phyloP scores from a whole-genome alignment of 2,797 vertebrate species.

The Margarornis squamiger region DNA sequence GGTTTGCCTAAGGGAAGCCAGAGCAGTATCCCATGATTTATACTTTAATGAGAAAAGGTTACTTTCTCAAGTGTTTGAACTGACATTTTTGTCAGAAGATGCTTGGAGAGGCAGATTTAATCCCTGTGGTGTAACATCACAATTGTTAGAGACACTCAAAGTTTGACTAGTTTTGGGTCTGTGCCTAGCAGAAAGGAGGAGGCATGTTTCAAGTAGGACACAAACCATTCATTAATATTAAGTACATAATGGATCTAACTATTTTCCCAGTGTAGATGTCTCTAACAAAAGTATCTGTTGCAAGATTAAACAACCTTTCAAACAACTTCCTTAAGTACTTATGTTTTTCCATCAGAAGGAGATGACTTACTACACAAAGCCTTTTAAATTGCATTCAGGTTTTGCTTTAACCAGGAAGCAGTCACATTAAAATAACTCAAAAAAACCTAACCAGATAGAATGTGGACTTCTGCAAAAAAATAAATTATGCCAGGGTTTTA shows the following conservation, averaged over 20 bases:
- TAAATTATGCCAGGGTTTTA: background rate
- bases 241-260: background rate
- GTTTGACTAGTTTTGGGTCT: background rate
- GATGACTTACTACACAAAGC: background rate
- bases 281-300: background rate
- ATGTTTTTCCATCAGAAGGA: background rate
- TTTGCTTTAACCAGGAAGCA: background rate
- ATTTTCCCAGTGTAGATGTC: background rate
- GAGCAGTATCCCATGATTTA: background rate
- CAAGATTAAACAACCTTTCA: slow-evolving; percentile 5
- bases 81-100: background rate
- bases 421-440: background rate
- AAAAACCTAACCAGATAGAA: background rate
- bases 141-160: background rate
- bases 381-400: background rate
- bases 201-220: background rate
- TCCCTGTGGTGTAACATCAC: background rate
- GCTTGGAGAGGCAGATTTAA: background rate
- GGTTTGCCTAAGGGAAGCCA: background rate
- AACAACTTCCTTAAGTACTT: background rate
- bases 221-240: background rate
- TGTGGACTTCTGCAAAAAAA: background rate
- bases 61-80: background rate
- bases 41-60: background rate
- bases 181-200: background rate